Conservation (phyloP, 2,888 invertebrate genomes). For the Ophion ellenae region DNA sequence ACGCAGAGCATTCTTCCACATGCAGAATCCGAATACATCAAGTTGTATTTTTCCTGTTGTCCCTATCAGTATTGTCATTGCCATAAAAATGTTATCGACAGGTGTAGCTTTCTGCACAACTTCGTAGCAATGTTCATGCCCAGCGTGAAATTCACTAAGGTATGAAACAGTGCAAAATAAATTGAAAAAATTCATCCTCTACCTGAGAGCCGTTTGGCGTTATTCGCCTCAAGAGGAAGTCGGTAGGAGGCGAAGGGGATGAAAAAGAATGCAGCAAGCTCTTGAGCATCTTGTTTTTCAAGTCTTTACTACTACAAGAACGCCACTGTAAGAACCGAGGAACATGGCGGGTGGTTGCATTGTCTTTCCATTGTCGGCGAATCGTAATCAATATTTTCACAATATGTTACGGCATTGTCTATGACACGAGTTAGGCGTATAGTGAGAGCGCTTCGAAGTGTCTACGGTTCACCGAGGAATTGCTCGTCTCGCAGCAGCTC, state of each 20-base stretch:
- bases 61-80: too few species aligned
- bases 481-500: constrained; percentile 51
- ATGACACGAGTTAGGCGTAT: constrained; percentile 78
- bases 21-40: too few species aligned
- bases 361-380: constrained; percentile 82
- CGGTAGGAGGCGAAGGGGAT: constrained; percentile 5
- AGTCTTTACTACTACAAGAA: constrained; percentile 64
- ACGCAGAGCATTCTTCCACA: too few species aligned
- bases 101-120: too few species aligned
- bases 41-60: too few species aligned
- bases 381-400: constrained; percentile 84
- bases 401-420: constrained; percentile 82
- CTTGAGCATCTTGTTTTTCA: constrained; percentile 71
- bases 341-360: constrained; percentile 70
- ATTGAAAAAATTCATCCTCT: neutral
- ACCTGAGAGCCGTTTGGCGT: neutral
- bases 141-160: neutral
- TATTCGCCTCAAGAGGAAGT: neutral
- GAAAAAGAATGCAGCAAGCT: constrained; percentile 52
- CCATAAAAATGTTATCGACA: too few species aligned
- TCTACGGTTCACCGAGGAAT: constrained; percentile 43
- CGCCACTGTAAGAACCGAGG: constrained; percentile 76
- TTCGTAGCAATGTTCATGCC: too few species aligned
- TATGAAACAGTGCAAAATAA: neutral
- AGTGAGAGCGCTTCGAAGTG: constrained; percentile 65